Base-by-base conservation (phyloP, 2,113 vertebrate genomes). In the Anser cygnoides region DNA sequence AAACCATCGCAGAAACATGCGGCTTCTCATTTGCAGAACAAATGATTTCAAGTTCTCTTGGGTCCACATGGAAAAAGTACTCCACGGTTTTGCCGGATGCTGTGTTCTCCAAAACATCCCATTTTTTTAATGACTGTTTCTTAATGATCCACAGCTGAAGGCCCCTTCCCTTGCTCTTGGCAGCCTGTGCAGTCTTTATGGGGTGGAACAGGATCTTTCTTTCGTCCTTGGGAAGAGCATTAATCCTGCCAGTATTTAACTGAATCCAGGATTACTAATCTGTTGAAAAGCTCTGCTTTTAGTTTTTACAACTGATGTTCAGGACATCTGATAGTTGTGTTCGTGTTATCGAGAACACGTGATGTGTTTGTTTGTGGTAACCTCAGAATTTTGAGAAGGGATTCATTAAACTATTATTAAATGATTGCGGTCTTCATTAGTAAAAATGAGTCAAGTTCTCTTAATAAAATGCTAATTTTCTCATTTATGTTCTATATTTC, bases 61-160 rank as follows among this genome's bases (percentile, higher is more conserved):
- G 50, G 72, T 92, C 83, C 55, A 23, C 49, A 11, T 90, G 90
- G 58, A 86, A 93, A 76, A 93, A 91, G 29, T 81, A 54, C 22
- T 88, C 63, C 43, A 58, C 39, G 1, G 4, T 94, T 89, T 89
- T 76, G 77, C 61, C 1, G 49, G 73, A 88, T 94, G 76, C 66
- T 87, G 39, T 72, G 70, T 57, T 92, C 84, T 93, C 61, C 49
- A 73, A 70, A 95, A 92, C 81, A 93, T 95, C 62, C 11, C 4
- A 25, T 49, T 59, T 89, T 65, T 87, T 81, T n/a, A 91, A 81
- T 81, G 76, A 12, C 61, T 62, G 35, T 73, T 93, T 87, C 71
- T 93, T 89, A 91, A 93, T 91, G 79, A 87, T 73, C 59, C 18
- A 23, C 81, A 96, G 92, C 94, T 95, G 96, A 96, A 90, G 49